Base-by-base conservation (phyloP, 2,113 vertebrate species). In the Corythornis madagascariensis region DNA sequence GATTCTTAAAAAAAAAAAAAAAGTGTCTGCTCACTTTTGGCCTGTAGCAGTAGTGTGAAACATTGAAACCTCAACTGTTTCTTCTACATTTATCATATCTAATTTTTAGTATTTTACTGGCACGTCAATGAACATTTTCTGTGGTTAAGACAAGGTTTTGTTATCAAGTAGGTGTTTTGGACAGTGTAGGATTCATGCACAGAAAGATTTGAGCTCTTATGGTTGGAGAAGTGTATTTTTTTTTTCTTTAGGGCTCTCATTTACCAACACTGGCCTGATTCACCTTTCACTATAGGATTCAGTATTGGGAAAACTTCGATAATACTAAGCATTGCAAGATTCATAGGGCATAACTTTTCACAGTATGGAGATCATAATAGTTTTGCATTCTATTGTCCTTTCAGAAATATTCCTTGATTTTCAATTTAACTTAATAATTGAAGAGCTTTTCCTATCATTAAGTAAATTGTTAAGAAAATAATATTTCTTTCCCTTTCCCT, bases 171-270 rank as follows among this genome's bases (percentile, higher is more conserved):
- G 12, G 40, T 82, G 2, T 13, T 53, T 48, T 43, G 38, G 17
- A 16, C 2, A 3, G 45, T 25, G 17, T 16, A n/a, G 33, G 24
- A 43, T 19, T 83, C 15, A 10, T 12, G 24, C 48, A 50, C 48
- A 0, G 0, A 50, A 48, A 45, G 5, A 28, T 60, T 19, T 47
- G 12, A 16, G 11, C 9, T 78, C 1, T 67, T 28, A 21, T 11
- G 33, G 43, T 10, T 13, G 20, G 52, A 28, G 25, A 75, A 48
- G 5, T 56, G 7, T 8, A 2, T 38, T 35, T 25, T 16, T 11
- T 26, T n/a, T 4, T 1, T 4, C 7, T 2, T 13, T 9, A 48
- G 16, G 60, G 7, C 12, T 52, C 17, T 67, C 42, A 52, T 26
- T 50, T 66, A 20, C 35, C 22, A 43, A 16, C 35, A 35, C 8